Conservation (phyloP, 2,888 invertebrate genomes). For the Clanis bilineata region DNA sequence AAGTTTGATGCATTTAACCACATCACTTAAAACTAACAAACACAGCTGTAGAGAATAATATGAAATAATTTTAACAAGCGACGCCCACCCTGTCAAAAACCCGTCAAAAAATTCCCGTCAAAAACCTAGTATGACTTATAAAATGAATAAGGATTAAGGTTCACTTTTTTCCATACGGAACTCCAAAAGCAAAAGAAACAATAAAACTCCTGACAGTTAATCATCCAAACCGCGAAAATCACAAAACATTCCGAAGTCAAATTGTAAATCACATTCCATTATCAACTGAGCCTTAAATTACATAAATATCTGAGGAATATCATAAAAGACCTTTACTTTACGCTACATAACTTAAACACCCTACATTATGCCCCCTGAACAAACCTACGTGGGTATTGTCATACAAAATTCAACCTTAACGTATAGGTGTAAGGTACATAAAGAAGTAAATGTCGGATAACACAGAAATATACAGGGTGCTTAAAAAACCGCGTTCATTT, state of each 20-base stretch:
- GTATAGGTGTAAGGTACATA: constrained; percentile 28
- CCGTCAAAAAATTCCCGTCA: no score
- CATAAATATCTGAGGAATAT: constrained; percentile 43
- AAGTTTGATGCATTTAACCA: no score
- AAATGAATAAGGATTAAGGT: no score
- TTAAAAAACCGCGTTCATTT: constrained; percentile 80
- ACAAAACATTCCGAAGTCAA: not conserved
- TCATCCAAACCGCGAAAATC: not conserved
- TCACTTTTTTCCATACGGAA: no score
- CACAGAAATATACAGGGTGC: constrained; percentile 63
- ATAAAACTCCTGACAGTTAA: not conserved
- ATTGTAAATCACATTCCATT: constrained; percentile 27
- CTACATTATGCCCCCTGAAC: constrained; percentile 57
- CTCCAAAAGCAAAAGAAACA: not conserved
- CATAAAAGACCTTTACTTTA: constrained; percentile 57
- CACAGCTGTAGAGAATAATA: no score
- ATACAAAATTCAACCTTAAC: constrained; percentile 35
- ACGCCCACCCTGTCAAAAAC: no score
- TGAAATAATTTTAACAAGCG: no score
- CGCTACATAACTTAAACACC: constrained; percentile 67
- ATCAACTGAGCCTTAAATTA: constrained; percentile 30
- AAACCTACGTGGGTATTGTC: constrained; percentile 18
- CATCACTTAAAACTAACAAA: no score
- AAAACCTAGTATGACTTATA: no score
- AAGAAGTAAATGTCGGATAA: constrained; percentile 33